Conservation (phyloP, 2,113 vertebrate species). For the Salvelinus alpinus region DNA sequence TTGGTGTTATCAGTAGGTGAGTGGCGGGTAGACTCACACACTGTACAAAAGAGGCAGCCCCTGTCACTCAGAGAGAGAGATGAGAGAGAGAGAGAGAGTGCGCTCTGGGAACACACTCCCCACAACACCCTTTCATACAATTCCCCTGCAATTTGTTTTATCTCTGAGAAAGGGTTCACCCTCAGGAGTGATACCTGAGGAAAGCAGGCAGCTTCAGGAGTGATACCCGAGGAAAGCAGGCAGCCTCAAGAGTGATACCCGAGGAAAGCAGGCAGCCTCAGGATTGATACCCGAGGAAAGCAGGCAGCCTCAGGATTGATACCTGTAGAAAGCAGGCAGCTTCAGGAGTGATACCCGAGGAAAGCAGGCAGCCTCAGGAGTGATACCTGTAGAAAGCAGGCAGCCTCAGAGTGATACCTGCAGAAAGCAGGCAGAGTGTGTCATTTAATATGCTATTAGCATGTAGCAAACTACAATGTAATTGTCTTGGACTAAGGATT, state of each 20-base stretch:
- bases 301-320: too few relatives aligned
- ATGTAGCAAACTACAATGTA: not conserved
- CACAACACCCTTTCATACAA: not conserved
- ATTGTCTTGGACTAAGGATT: not conserved
- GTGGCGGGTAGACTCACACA: constrained; percentile 39
- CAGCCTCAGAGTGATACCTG: too few relatives aligned
- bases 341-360: not conserved
- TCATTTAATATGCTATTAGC: not conserved
- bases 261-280: not conserved
- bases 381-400: too few relatives aligned
- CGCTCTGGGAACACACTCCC: not conserved
- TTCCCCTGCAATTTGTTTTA: not conserved
- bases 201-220: too few relatives aligned
- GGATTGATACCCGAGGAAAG: too few relatives aligned
- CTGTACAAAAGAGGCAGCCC: constrained; percentile 24
- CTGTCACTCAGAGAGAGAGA: not conserved
- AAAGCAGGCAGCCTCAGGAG: too few relatives aligned
- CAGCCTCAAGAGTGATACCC: not conserved
- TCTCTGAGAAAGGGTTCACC: not conserved
- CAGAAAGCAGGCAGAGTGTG: not conserved
- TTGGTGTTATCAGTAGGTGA: constrained; percentile 50
- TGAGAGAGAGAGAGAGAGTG: too few relatives aligned
- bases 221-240: too few relatives aligned
- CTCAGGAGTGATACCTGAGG: not conserved
- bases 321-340: not conserved